Evolutionary conservation across 2,888 invertebrate species (phyloP), one percentile per base, ranked within the genome.

Genomic region (Myopa tessellatipennis): DNA sequence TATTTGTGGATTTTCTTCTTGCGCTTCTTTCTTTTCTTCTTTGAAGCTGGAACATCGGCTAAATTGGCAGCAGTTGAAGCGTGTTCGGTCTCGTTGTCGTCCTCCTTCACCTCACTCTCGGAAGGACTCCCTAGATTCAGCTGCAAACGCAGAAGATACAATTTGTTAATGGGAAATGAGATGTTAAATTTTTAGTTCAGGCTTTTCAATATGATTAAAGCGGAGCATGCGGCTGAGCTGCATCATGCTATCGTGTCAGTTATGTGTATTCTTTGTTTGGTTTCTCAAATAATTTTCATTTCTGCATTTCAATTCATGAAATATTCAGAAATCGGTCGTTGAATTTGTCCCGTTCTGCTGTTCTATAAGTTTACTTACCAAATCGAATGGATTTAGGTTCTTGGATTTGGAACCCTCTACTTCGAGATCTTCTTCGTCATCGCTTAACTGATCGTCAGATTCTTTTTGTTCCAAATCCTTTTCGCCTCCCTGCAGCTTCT

Each of bases 21-120:
- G 85, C 91, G 92, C 86, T 92, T 92, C 85, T 91, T 93, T 86
- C 92, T 92, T 81, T 92, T 92, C 77, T 91, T 90, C 79, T 91
- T 91, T 4, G 90, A 88, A 52, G 90, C 90, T 78, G 90, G 90
- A 74, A 90, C 82, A 69, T 85, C 78, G 40, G 85, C 84, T 36
- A 84, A 68, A 55, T 90, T 90, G 81, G 91, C 90, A 14, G 92
- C 91, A 55, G 91, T 90, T 10, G 91, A 91, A 36, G 92, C 91
- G 82, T 90, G 90, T 82, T 92, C 92, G 45, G 92, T 92, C 85
- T 93, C 92, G 84, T 92, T 91, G 84, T 93, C 93, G 84, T 93
- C 93, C 84, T 93, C 93, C 86, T 93, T 93, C 7, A 92, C 92
- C 87, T 93, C 93, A 81, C 92, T 93, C 84, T 93, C 94, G 0